These are phyloP conservation scores for Macaria liturata DNA, from an alignment of 2,888 invertebrate species.

Conservation along the genomic window DNA sequence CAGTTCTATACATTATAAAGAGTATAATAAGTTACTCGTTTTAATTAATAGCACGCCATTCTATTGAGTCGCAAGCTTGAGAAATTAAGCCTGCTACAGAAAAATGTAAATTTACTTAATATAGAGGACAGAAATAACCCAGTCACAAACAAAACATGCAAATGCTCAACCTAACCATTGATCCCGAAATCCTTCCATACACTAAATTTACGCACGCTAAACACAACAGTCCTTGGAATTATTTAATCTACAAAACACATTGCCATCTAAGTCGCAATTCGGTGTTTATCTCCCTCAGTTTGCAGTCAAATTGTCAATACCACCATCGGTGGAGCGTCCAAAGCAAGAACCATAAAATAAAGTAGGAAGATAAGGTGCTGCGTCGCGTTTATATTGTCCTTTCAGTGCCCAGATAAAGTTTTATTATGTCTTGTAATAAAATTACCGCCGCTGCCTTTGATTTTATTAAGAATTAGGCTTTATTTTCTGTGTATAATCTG, in stretches of 20 bases:
- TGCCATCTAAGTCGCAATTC: no score
- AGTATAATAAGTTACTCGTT: slow-evolving; percentile 11
- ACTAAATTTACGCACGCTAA: no score
- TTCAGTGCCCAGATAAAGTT: slow-evolving; percentile 66
- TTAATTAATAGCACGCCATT: no score
- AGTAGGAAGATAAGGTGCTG: slow-evolving; percentile 18
- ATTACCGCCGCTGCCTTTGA: slow-evolving; percentile 45
- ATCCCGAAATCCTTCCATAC: no score
- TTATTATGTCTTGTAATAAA: slow-evolving; percentile 56
- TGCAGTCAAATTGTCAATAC: not conserved
- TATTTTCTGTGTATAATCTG: slow-evolving; percentile 30
- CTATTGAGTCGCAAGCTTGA: not conserved
- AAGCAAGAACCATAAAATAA: slow-evolving; percentile 11
- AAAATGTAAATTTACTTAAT: no score
- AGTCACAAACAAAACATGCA: no score
- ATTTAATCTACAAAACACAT: no score
- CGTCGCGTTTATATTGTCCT: slow-evolving; percentile 25
- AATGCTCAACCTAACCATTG: no score
- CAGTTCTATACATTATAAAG: slow-evolving; percentile 15
- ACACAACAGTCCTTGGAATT: no score
- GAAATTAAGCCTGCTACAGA: no score
- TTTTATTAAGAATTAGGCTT: slow-evolving; percentile 53
- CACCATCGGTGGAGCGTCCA: slow-evolving; percentile 9
- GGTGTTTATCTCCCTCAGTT: not conserved
- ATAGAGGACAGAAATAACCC: no score